A percentile compares a stretch with the other conserved stretches of the same genome.
phyloP scores from a whole-genome alignment of 2,797 vertebrate species.

The Triplophysa bombifrons region DNA sequence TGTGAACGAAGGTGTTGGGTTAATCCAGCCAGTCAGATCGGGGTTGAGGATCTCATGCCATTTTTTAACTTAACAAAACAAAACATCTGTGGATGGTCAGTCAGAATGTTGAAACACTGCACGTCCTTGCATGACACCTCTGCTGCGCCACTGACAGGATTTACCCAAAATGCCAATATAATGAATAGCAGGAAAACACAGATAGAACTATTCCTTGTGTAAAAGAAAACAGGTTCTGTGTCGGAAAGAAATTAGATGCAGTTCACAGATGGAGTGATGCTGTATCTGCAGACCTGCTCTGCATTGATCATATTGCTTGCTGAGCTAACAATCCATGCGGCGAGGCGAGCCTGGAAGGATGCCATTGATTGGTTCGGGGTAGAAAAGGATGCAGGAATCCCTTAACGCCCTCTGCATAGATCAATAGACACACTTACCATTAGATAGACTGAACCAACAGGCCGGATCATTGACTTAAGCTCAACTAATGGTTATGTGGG shows the following conservation, averaged over 20 bases:
- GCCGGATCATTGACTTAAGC: constrained; percentile 37
- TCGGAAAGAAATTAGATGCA: background rate
- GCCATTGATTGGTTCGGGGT: constrained; percentile 28
- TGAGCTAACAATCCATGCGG: constrained; percentile 12
- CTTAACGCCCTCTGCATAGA: constrained; percentile 12
- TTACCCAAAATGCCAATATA: constrained; percentile 1
- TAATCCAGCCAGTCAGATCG: too few relatives aligned
- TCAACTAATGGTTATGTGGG: constrained; percentile 25
- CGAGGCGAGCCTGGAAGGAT: constrained; percentile 27
- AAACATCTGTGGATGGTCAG: too few relatives aligned
- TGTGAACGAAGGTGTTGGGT: too few relatives aligned
- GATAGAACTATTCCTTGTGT: background rate
- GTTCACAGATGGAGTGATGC: background rate
- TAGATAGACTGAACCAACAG: constrained; percentile 31
- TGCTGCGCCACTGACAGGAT: background rate
- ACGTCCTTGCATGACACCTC: background rate
- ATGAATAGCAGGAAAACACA: background rate
- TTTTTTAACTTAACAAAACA: too few relatives aligned
- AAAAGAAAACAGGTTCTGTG: background rate
- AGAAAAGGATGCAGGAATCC: constrained; percentile 36
- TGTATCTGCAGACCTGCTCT: constrained; percentile 15
- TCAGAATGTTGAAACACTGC: too few relatives aligned
- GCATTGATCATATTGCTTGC: constrained; percentile 38
- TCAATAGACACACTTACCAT: constrained; percentile 46
- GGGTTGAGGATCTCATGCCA: too few relatives aligned